These are phyloP conservation scores for Eupithecia abbreviata DNA, from an alignment of 2,888 invertebrate genomes.

Conservation along the genomic window DNA sequence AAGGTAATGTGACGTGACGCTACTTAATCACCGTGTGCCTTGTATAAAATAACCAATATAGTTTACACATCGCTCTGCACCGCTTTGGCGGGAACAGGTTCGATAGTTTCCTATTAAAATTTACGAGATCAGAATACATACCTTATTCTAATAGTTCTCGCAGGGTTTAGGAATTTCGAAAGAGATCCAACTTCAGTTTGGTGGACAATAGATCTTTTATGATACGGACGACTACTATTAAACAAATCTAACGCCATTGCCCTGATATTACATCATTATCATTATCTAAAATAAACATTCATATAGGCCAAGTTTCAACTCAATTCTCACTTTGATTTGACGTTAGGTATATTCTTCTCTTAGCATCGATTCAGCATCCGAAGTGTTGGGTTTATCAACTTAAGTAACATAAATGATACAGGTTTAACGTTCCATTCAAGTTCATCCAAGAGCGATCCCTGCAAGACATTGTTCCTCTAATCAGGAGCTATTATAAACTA, in stretches of 20 bases:
- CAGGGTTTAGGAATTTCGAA: background rate
- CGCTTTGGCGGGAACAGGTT: too few relatives aligned
- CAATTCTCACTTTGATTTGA: background rate
- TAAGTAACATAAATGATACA: too few relatives aligned
- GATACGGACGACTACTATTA: background rate
- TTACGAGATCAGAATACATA: too few relatives aligned
- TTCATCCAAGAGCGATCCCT: background rate
- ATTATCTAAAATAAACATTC: background rate
- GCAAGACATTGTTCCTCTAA: background rate
- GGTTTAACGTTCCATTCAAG: background rate
- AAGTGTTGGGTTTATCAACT: too few relatives aligned
- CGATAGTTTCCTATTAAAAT: background rate
- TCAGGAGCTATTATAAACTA: conserved; percentile 23
- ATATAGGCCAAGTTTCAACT: background rate
- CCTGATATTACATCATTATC: background rate
- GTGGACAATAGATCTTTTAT: background rate
- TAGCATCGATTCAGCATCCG: too few relatives aligned
- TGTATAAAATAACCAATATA: too few relatives aligned
- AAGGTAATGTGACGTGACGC: too few relatives aligned
- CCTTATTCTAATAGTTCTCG: background rate
- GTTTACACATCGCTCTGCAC: too few relatives aligned
- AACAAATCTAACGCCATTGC: background rate
- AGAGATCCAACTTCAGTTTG: background rate
- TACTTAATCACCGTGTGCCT: too few relatives aligned
- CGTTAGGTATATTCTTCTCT: too few relatives aligned